Evolutionary conservation across 2,888 invertebrate species (phyloP), one percentile per base, ranked within the genome.

Genomic region (Phorcus lineatus): DNA sequence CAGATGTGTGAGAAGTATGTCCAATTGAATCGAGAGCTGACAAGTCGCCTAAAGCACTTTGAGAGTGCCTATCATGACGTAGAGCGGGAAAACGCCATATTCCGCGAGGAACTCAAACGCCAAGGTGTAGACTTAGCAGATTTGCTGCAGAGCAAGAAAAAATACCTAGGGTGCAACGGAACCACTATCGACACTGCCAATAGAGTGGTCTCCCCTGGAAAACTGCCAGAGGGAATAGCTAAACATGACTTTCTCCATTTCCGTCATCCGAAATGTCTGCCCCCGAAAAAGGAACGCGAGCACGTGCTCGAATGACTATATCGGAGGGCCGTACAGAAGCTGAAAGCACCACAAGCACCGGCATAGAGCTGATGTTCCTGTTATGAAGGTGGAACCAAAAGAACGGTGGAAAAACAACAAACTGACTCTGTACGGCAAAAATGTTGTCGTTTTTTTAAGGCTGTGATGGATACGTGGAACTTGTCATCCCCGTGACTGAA

Each of bases 51-150:
- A 40, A 86, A 87, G 75, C 89, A 89, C 54, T 86, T 88, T 76
- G 88, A 90, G 81, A 81, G 86, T 70, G 84, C 86, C n/a, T 89
- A 88, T 79, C 87, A 88, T 77, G 88, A 89, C 74, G 83, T 87
- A 16, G 85, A 86, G 62, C 82, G 84, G 36, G 90, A 90, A 78
- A 89, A 88, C 79, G 81, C 86, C 16, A 81, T 86, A 53, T 84
- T 90, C 81, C 88, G 87, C 74, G 86, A 87, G 17, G 89, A 89
- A 80, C 82, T 90, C 28, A 82, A 86, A 55, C 85, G 85, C n/a
- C 80, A 85, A 74, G 88, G 88, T 16, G 81, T 87, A 2, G 84
- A 87, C 70, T 81, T 87, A 22, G 82, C 87, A 31, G 87, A 88
- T 31, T 76, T 88, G 16, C 81, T 88, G 57, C 75, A 77, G 19